A percentile compares a stretch with the other conserved stretches of the same genome.
These are phyloP conservation scores for Andrena fulva DNA, from an alignment of 2,888 invertebrate genomes.

Conservation along the genomic window DNA sequence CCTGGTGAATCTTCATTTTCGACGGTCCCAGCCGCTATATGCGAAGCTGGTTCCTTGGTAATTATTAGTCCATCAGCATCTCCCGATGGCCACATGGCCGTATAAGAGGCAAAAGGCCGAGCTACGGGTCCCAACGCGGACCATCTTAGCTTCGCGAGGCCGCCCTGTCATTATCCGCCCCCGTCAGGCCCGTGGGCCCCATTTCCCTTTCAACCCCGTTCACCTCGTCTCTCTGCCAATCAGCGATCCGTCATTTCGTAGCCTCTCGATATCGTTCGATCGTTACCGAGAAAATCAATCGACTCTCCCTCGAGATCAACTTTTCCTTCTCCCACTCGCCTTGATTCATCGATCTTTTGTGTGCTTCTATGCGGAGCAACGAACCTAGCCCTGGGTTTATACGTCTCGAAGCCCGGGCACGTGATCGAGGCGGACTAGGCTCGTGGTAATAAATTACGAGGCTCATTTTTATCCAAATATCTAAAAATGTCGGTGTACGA, in stretches of 20 bases:
- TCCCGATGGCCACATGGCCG: constrained; percentile 83
- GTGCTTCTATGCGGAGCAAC: neutral
- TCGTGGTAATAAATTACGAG: constrained; percentile 53
- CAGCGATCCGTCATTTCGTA: constrained; percentile 82
- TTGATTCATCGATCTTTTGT: neutral
- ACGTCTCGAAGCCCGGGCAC: neutral
- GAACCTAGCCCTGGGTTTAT: neutral
- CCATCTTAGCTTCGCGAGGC: constrained; percentile 77
- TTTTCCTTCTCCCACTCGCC: constrained; percentile 5
- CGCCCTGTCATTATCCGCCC: constrained; percentile 85
- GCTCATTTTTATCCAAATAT: constrained; percentile 50
- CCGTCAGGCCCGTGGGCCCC: constrained; percentile 78
- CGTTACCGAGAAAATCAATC: constrained; percentile 54
- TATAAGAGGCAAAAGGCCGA: constrained; percentile 71
- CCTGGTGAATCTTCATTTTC: constrained; percentile 78
- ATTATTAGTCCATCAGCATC: constrained; percentile 83
- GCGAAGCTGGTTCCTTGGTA: constrained; percentile 76
- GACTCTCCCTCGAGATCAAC: constrained; percentile 27
- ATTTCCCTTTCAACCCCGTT: constrained; percentile 83
- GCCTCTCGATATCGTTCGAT: constrained; percentile 75
- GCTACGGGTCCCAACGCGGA: constrained; percentile 64
- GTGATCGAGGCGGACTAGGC: constrained; percentile 11
- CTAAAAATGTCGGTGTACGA: constrained; percentile 31
- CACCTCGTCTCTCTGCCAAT: constrained; percentile 81
- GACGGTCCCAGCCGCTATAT: constrained; percentile 72